Conservation (phyloP, 2,888 invertebrate species). For the Gisinianus flammeolus region DNA sequence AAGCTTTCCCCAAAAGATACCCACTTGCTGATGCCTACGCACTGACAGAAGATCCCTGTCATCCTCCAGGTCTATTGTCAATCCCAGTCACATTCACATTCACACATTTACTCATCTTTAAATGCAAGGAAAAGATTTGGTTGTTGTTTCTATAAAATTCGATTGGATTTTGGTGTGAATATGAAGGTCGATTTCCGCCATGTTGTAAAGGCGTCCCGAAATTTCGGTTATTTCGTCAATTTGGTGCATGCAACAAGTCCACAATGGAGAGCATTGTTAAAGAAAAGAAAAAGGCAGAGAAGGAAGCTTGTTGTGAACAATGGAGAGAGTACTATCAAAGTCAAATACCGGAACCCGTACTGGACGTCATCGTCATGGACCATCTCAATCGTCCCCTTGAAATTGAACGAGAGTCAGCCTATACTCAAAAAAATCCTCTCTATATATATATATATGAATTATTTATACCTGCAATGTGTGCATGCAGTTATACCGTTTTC, state of each 20-base stretch:
- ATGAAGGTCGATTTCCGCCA: slow-evolving; percentile 2
- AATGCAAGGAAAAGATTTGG: too few relatives aligned
- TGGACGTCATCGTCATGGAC: slow-evolving; percentile 11
- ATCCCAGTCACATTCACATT: too few relatives aligned
- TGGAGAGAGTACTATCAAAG: slow-evolving; percentile 21
- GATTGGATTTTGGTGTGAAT: too few relatives aligned
- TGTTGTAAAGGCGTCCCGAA: slow-evolving; percentile 18
- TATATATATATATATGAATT: not conserved
- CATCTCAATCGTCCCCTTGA: not conserved
- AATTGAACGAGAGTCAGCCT: slow-evolving; percentile 4
- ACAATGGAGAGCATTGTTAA: not conserved
- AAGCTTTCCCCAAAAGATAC: not conserved
- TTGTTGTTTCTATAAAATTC: too few relatives aligned
- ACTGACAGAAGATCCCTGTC: slow-evolving; percentile 20
- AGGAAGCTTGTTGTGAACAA: slow-evolving; percentile 7
- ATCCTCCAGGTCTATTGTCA: slow-evolving; percentile 19
- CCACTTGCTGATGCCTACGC: not conserved
- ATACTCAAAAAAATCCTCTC: not conserved
- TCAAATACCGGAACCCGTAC: not conserved
- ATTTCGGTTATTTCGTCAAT: slow-evolving; percentile 3
- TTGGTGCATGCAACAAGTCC: slow-evolving; percentile 2
- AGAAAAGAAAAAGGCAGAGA: not conserved
- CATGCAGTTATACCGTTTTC: not conserved
- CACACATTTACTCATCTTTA: too few relatives aligned
- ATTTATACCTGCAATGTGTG: too few relatives aligned